Conservation (phyloP, 2,113 vertebrate species). For the Macquaria ambigua region DNA sequence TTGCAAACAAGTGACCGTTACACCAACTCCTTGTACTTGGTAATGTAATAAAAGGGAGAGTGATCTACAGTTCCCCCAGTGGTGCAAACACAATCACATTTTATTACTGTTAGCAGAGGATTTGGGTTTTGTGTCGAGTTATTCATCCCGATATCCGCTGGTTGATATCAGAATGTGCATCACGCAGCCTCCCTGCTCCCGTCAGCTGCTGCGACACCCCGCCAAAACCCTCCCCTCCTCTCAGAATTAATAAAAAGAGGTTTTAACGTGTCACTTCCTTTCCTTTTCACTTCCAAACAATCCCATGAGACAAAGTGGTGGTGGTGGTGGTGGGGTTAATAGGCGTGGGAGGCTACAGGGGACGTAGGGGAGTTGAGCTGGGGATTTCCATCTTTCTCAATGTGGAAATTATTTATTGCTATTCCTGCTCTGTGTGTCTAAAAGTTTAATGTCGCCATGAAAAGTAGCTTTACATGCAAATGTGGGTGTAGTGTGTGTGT, state of each 20-base stretch:
- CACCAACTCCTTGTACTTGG: neutral
- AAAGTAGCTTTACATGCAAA: constrained; percentile 78
- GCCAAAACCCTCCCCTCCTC: neutral
- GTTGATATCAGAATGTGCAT: constrained; percentile 13
- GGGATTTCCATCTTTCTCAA: constrained; percentile 52
- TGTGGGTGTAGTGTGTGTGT: constrained; percentile 57
- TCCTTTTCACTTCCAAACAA: constrained; percentile 57
- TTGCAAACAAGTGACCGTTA: neutral
- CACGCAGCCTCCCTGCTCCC: constrained; percentile 20
- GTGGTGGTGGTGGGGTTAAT: neutral
- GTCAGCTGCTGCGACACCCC: constrained; percentile 41
- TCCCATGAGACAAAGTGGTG: constrained; percentile 34
- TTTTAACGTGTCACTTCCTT: constrained; percentile 67
- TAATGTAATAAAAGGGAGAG: neutral
- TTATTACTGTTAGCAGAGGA: constrained; percentile 17
- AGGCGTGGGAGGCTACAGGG: constrained; percentile 27
- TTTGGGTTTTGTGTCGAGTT: constrained; percentile 26
- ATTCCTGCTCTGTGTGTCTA: constrained; percentile 51
- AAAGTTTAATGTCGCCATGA: constrained; percentile 72
- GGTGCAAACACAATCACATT: constrained; percentile 15
- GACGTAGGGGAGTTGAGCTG: constrained; percentile 23
- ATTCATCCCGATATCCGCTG: constrained; percentile 52
- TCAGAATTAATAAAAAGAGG: constrained; percentile 62
- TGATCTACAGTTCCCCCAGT: neutral
- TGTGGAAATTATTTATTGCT: constrained; percentile 77